Conservation (phyloP, 1,140 invertebrate genomes). For the Zaprionus kolodkinae region DNA sequence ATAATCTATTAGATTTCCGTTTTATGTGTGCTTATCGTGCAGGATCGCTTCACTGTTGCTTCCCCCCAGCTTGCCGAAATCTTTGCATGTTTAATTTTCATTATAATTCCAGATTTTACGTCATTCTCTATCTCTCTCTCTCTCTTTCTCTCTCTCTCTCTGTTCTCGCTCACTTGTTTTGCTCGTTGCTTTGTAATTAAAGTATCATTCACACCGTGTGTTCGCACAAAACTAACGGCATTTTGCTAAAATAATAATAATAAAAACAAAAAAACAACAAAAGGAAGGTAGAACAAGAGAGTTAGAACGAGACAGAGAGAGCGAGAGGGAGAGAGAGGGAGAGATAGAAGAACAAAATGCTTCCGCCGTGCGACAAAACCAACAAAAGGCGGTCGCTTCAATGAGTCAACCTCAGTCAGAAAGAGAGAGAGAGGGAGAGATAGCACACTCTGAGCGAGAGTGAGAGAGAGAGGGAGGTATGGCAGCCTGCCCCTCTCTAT, state of each 20-base stretch:
- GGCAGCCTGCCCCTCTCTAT: background rate
- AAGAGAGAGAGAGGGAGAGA: background rate
- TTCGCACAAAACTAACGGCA: conserved; percentile 76
- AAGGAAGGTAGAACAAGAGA: background rate
- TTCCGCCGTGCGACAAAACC: conserved; percentile 61
- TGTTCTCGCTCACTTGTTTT: background rate
- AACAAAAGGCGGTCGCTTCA: conserved; percentile 54
- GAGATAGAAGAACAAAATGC: conserved; percentile 44
- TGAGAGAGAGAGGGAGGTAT: background rate
- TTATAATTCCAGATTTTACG: conserved; percentile 40
- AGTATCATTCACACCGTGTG: conserved; percentile 80
- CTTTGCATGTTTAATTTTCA: conserved; percentile 47
- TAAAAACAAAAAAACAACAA: conserved; percentile 29
- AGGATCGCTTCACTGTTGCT: conserved; percentile 12
- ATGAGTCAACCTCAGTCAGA: conserved; percentile 31
- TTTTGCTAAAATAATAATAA: conserved; percentile 78
- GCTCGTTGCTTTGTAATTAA: conserved; percentile 61
- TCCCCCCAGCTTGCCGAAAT: conserved; percentile 15
- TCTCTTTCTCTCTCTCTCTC: background rate
- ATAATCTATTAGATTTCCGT: conserved; percentile 25
- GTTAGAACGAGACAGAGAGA: background rate
- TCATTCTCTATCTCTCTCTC: too few relatives aligned
- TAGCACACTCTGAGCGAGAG: background rate
- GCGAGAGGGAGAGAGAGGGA: conserved; percentile 1
- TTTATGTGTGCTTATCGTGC: conserved; percentile 14